Base-by-base conservation (phyloP, 1,140 invertebrate genomes). In the Palaemon carinicauda region DNA sequence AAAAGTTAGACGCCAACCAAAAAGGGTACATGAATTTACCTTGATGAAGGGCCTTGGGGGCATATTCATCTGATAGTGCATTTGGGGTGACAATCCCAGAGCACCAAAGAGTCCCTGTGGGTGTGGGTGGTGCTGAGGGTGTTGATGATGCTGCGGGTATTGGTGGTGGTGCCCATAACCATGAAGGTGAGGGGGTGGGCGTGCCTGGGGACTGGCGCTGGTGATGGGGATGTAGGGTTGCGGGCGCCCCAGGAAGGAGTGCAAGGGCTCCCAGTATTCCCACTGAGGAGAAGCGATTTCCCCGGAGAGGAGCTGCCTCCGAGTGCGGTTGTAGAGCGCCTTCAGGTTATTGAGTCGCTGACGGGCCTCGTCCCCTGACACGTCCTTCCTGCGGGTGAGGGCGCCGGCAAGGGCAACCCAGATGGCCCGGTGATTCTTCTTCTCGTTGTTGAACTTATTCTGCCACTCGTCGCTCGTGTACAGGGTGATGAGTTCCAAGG, bases 391-490 rank as follows among this genome's bases (percentile, higher is more conserved):
- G 21, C 84, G 82, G 24, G 82, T 88, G 24, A 89, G 82, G n/a
- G 84, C 89, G 41, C 56, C 89, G 0, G 88, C 86, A 15, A 89
- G 83, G 54, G 82, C 53, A 3, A 87, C 87, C 89, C 89, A 89
- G 73, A 89, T 89, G 73, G 87, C 89, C 9, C 89, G 82, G 82
- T 89, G 89, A 82, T 89, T 89, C 80, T 89, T 89, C 83, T 89
- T 88, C 75, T 89, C 89, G 83, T 82, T 89, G 41, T 82, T 85
- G 78, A 89, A 89, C 80, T 89, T 89, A 33, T 65, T 74, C 80
- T 89, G 89, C 89, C 89, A 89, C 33, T 89, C 89, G 65, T 88
- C 89, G 53, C 82, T 86, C 24, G 89, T 89, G 87, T 89, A 89
- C 71, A 88, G 53, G n/a, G 53, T 77, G 79, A 89, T 89, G 14